A percentile compares a stretch with the other conserved stretches of the same genome.
Evolutionary conservation across 2,888 invertebrate genomes (phyloP).

Genomic region (Patella caerulea): DNA sequence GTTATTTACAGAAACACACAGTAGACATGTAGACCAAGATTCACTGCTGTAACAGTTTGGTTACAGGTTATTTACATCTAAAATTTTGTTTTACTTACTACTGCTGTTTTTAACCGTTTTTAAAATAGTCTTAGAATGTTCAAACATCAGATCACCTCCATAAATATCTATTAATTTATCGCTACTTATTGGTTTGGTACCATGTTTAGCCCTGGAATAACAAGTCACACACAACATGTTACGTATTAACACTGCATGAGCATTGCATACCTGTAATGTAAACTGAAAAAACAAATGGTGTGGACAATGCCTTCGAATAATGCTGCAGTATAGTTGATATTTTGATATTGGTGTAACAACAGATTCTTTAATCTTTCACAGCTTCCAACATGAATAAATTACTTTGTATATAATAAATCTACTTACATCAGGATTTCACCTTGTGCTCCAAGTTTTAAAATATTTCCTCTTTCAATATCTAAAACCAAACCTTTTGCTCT

Average conservation of each 20-base stretch:
- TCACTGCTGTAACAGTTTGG: too few relatives aligned
- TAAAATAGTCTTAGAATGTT: conserved; percentile 53
- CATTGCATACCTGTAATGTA: neutral
- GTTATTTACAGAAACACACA: too few relatives aligned
- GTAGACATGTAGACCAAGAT: too few relatives aligned
- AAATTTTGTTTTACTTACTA: conserved; percentile 23
- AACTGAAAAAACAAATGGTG: too few relatives aligned
- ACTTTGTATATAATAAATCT: neutral
- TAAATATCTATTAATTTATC: conserved; percentile 76
- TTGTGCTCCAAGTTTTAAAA: conserved; percentile 77
- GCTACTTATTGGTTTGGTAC: conserved; percentile 74
- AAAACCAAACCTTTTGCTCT: conserved; percentile 79
- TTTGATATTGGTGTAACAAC: neutral
- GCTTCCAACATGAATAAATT: too few relatives aligned
- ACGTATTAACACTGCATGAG: conserved; percentile 6
- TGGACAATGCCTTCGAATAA: too few relatives aligned
- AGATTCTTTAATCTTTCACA: too few relatives aligned
- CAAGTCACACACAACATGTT: conserved; percentile 10
- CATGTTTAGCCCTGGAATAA: conserved; percentile 76
- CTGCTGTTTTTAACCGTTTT: conserved; percentile 51
- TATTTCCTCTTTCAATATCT: conserved; percentile 79
- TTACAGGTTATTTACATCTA: too few relatives aligned
- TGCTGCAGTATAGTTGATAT: neutral
- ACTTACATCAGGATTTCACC: conserved; percentile 76
- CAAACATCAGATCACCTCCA: conserved; percentile 74